Evolutionary conservation across 2,797 vertebrate species (phyloP), one percentile per base, ranked within the genome.

Genomic region (Esox masquinongy): DNA sequence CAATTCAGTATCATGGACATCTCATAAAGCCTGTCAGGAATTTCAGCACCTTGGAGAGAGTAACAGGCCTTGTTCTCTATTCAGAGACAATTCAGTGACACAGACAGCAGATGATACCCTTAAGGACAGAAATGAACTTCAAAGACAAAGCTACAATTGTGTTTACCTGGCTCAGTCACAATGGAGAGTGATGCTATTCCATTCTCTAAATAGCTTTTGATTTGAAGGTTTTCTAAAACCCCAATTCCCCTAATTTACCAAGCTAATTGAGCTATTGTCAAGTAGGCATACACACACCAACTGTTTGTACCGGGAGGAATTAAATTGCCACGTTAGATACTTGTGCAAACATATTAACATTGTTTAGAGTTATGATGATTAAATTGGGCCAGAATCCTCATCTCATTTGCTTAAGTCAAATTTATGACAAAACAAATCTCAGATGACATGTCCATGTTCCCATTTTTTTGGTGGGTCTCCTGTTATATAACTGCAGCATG

Each of bases 1-100:
- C 29, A 67, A 8, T 68, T 78, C 73, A 75, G 61, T 50, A 70
- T 43, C 49, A 53, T 24, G 43, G 59, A 80, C 71, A 75, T 63
- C 15, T 3, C 24, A 53, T 16, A 16, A 34, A 8, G 31, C 29
- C 64, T 29, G 3, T 67, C 12, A 34, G 31, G 5, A n/a, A 69
- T 16, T 70, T 34, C 49, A 70, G 47, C 43, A 26, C 56, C 11
- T n/a, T 61, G 56, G 56, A 24, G 8, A 61, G 56, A 24, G 56
- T 29, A 67, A 9, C 2, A 5, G 34, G 31, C 29, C 16, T 29
- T 8, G 26, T 14, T 31, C 29, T 68, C 26, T 22, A 59, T 12
- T 63, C 47, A 61, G 31, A 29, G 17, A 9, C 29, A 56, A 31
- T 68, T 78, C 73, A 75, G 61, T 50, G 64, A 39, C 47, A 51